Evolutionary conservation across 2,888 invertebrate genomes (phyloP).

Genomic region (Bombyx huttoni): DNA sequence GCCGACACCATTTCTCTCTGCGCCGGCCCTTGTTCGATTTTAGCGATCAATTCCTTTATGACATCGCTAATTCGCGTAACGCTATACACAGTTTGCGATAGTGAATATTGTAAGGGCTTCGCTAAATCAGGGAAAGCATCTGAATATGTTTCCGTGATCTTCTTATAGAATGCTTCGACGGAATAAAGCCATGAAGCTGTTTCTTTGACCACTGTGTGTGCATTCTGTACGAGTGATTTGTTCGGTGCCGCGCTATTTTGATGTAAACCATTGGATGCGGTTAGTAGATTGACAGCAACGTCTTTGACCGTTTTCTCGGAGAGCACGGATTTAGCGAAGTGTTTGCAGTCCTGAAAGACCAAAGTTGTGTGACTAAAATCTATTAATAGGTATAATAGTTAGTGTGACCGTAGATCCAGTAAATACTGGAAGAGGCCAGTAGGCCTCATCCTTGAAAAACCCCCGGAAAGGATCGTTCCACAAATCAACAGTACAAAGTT

Average conservation of each 20-base stretch:
- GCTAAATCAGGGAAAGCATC: constrained; percentile 85
- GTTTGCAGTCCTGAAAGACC: constrained; percentile 54
- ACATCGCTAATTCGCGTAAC: constrained; percentile 70
- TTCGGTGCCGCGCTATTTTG: constrained; percentile 4
- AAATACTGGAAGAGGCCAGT: no score
- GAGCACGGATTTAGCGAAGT: constrained; percentile 55
- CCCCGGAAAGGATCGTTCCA: no score
- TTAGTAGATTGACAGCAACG: constrained; percentile 28
- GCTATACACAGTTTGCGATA: constrained; percentile 78
- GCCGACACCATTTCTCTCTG: constrained; percentile 40
- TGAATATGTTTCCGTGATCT: constrained; percentile 67
- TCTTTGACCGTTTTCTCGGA: constrained; percentile 34
- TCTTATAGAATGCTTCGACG: constrained; percentile 66
- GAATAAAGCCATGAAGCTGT: constrained; percentile 68
- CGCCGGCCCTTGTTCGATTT: constrained; percentile 33
- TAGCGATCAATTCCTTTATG: constrained; percentile 53
- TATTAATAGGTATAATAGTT: no score
- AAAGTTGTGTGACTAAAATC: no score
- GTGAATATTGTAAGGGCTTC: constrained; percentile 77
- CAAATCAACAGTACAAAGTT: no score
- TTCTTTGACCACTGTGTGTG: constrained; percentile 44
- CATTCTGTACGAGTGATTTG: constrained; percentile 16
- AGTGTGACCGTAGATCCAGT: no score
- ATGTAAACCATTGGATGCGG: constrained; percentile 24
- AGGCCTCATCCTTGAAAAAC: no score